Evolutionary conservation across 30 jellyfish, hydroid and myxozoan genomes (phyloP), one percentile per base, ranked within the genome.

Genomic region (Turritopsis dohrnii): DNA sequence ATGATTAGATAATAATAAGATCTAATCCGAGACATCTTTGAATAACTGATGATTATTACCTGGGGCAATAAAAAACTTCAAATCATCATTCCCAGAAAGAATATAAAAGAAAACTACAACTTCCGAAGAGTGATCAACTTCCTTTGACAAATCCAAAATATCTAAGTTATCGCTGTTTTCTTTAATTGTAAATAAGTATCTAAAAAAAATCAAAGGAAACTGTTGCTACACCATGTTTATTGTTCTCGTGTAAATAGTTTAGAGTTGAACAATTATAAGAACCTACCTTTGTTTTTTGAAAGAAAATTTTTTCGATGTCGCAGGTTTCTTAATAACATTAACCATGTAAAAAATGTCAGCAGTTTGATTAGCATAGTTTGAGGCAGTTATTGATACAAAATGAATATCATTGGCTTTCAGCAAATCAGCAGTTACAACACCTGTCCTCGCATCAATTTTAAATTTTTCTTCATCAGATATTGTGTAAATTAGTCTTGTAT

Each of bases 31-130:
- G n/a, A n/a, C n/a, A n/a, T n/a, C n/a, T n/a, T n/a, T n/a, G n/a
- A n/a, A n/a, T n/a, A n/a, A n/a, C n/a, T n/a, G n/a, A n/a, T n/a
- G n/a, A n/a, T n/a, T n/a, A n/a, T 80, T 52, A 71, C 89, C 76
- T 71, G 76, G 73, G 21, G 86, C 72, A 31, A 82, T 26, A 66
- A 16, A 30, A 65, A 82, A 82, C 74, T 82, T 82, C 52, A 26
- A 85, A 66, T 29, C 26, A 9, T 82, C 89, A 52, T 82, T 82
- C 54, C 89, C 89, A 82, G 89, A 82, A 18, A 82, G 13, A 29
- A 82, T 71, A 41, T 82, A 82, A 71, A 82, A 82, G 29, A 66
- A 82, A 7, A 82, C 87, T 16, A 76, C 74, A 27, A 85, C 87
- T 19, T 17, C 21, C 18, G 89, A 41, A 65, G 71, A 65, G 24